Conservation (phyloP, 2,797 vertebrate species). For the Gymnothorax javanicus region DNA sequence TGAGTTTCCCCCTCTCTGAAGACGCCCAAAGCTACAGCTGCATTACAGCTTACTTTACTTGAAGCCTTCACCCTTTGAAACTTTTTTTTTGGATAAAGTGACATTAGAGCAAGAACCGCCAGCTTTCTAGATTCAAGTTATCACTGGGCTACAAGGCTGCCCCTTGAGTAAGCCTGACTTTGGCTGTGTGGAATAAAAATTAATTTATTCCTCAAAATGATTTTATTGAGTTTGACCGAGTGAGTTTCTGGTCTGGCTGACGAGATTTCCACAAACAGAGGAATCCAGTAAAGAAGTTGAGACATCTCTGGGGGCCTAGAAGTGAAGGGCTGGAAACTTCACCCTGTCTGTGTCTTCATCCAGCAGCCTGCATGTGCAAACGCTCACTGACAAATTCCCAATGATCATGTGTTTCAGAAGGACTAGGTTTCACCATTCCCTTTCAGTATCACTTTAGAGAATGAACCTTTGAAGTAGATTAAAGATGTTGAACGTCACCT, state of each 20-base stretch:
- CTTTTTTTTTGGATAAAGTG: too few relatives aligned
- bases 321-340: neutral
- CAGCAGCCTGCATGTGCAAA: conserved; percentile 38
- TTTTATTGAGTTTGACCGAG: neutral
- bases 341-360: neutral
- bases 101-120: too few relatives aligned
- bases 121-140: too few relatives aligned
- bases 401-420: neutral
- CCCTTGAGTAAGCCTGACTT: neutral
- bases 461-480: conserved; percentile 7
- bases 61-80: too few relatives aligned
- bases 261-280: neutral
- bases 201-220: neutral
- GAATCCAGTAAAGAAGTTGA: neutral
- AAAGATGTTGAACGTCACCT: conserved; percentile 41
- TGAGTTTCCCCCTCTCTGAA: neutral
- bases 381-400: conserved; percentile 20
- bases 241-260: neutral
- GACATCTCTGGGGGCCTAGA: neutral
- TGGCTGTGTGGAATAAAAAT: neutral
- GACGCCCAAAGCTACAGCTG: neutral
- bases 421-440: neutral
- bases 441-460: neutral
- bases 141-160: too few relatives aligned
- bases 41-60: neutral